A percentile compares a stretch with the other conserved stretches of the same genome.
Conservation (phyloP, 2,888 invertebrate genomes). For the Zeuzera pyrina region DNA sequence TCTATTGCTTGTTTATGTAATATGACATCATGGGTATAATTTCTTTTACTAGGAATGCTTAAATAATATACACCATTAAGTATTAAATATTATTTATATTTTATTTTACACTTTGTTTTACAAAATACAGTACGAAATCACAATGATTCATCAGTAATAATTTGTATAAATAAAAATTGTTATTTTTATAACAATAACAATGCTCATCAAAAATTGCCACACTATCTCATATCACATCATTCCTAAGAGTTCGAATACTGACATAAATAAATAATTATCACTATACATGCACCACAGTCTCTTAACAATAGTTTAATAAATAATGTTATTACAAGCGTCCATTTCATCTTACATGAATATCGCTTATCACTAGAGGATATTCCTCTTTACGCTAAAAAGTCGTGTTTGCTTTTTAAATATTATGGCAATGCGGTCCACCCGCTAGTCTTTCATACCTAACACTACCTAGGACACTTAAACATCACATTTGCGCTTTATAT, state of each 20-base stretch:
- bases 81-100: slow-evolving; percentile 36
- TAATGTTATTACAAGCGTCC: slow-evolving; percentile 52
- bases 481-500: slow-evolving; percentile 73
- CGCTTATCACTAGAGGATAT: slow-evolving; percentile 24
- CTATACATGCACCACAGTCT: slow-evolving; percentile 60
- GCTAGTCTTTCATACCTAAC: slow-evolving; percentile 58
- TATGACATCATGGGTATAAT: too few species aligned
- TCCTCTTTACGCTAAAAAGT: slow-evolving; percentile 23
- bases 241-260: slow-evolving; percentile 59
- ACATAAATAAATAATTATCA: slow-evolving; percentile 67
- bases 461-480: slow-evolving; percentile 71
- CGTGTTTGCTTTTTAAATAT: slow-evolving; percentile 54
- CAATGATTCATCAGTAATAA: slow-evolving; percentile 32
- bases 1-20: too few species aligned
- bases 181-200: slow-evolving; percentile 10
- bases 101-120: slow-evolving; percentile 44
- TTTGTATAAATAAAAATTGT: slow-evolving; percentile 43
- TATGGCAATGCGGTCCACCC: slow-evolving; percentile 64
- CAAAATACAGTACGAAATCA: slow-evolving; percentile 56
- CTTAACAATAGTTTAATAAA: slow-evolving; percentile 68
- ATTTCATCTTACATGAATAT: slow-evolving; percentile 33
- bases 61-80: too few species aligned
- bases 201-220: slow-evolving; percentile 9
- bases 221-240: slow-evolving; percentile 46
- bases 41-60: too few species aligned